These are phyloP conservation scores for Dasypogon diadema DNA, from an alignment of 2,888 invertebrate genomes.

Conservation along the genomic window DNA sequence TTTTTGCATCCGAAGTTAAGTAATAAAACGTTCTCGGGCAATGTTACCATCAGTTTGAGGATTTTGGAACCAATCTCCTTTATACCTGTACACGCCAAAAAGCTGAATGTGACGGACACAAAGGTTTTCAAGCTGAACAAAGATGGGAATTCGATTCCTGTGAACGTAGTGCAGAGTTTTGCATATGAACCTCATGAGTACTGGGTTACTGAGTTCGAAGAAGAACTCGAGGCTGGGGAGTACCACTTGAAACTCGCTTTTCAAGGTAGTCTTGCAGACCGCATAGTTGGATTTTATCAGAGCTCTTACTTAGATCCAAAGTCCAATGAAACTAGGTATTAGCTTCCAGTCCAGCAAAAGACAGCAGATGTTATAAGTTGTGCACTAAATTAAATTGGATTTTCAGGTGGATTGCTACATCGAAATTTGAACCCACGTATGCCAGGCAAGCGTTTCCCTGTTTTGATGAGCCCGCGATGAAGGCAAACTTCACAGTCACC, in stretches of 20 bases:
- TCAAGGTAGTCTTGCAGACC: constrained; percentile 75
- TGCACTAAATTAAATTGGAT: no score
- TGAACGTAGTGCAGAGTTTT: constrained; percentile 62
- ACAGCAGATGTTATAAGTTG: no score
- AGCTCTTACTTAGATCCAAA: constrained; percentile 72
- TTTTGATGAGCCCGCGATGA: constrained; percentile 93
- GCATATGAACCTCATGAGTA: constrained; percentile 64
- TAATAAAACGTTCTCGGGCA: constrained; percentile 73
- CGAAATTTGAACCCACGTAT: constrained; percentile 95
- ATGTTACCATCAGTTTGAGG: constrained; percentile 71
- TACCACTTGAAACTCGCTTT: constrained; percentile 75
- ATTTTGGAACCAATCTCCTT: constrained; percentile 67
- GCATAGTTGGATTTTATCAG: constrained; percentile 82
- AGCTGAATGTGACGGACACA: constrained; percentile 69
- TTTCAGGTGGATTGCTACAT: constrained; percentile 82
- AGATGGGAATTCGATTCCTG: constrained; percentile 59
- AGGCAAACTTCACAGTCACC: constrained; percentile 85
- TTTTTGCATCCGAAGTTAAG: constrained; percentile 75
- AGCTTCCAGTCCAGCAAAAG: no score
- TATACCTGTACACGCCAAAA: constrained; percentile 70
- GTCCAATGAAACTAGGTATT: constrained; percentile 64
- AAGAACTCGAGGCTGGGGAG: constrained; percentile 64
- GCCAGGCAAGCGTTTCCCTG: constrained; percentile 95
- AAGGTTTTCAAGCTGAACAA: constrained; percentile 63
- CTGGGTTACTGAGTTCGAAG: constrained; percentile 67